Conservation (phyloP, 2,888 invertebrate genomes). For the Apamea epomidion region DNA sequence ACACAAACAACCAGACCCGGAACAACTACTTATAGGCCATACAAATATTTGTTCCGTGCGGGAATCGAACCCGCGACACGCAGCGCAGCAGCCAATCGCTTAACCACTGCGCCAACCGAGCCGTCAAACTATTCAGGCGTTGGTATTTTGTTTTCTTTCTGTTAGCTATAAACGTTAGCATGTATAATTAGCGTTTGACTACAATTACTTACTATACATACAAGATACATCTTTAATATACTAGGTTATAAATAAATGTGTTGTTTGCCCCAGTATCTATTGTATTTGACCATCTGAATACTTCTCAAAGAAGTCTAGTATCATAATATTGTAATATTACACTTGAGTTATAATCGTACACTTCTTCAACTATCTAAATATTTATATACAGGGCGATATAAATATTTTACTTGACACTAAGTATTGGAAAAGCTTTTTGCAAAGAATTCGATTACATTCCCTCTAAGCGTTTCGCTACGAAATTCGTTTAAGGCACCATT, state of each 20-base stretch:
- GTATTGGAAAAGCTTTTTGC: constrained; percentile 74
- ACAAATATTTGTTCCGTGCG: too few species aligned
- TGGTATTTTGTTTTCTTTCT: neutral
- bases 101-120: too few species aligned
- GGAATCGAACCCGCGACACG: too few species aligned
- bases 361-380: constrained; percentile 42
- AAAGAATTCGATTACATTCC: constrained; percentile 76
- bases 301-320: neutral
- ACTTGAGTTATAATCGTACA: constrained; percentile 19
- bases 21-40: too few species aligned
- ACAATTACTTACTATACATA: neutral
- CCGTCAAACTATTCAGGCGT: neutral
- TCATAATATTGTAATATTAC: constrained; percentile 25
- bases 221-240: neutral
- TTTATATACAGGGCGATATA: constrained; percentile 66
- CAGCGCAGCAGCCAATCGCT: too few species aligned
- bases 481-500: constrained; percentile 69
- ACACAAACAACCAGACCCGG: too few species aligned
- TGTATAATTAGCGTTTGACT: neutral
- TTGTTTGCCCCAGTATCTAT: neutral
- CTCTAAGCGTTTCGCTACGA: constrained; percentile 67
- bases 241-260: neutral
- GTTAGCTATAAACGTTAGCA: neutral
- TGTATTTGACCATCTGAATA: constrained; percentile 5
- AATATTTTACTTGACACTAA: constrained; percentile 77